Evolutionary conservation across 2,888 invertebrate genomes (phyloP).

Genomic region (Apamea anceps): DNA sequence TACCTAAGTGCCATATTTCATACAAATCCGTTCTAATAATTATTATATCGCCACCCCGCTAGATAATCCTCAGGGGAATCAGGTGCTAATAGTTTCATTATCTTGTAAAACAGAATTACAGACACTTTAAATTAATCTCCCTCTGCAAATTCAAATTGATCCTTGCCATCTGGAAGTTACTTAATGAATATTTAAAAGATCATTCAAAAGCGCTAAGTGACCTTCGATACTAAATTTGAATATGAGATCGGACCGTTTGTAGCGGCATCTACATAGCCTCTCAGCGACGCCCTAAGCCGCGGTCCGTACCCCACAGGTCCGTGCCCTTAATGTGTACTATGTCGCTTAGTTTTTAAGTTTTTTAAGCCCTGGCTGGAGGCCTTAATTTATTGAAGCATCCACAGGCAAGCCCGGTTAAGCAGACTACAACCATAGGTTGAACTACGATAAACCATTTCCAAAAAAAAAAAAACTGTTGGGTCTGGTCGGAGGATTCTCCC

Average conservation of each 20-base stretch:
- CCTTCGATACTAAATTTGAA: neutral
- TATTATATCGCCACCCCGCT: neutral
- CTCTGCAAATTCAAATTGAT: neutral
- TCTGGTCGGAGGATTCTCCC: no score
- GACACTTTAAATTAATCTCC: neutral
- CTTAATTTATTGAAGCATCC: no score
- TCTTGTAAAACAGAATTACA: neutral
- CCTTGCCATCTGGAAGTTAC: neutral
- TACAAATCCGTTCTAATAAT: neutral
- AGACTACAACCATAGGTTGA: no score
- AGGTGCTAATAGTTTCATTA: slow-evolving; percentile 7
- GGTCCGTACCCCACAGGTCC: no score
- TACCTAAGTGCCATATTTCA: neutral
- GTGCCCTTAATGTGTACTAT: no score
- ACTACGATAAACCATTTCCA: no score
- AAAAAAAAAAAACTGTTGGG: no score
- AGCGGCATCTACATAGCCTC: neutral
- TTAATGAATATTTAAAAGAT: slow-evolving; percentile 10
- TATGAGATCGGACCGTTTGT: neutral
- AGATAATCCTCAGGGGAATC: neutral
- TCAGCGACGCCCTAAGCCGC: no score
- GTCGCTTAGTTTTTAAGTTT: no score
- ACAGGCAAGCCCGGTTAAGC: no score
- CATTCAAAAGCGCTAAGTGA: neutral
- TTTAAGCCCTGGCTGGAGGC: no score